A percentile compares a stretch with the other conserved stretches of the same genome.
phyloP scores from a whole-genome alignment of 2,113 vertebrate species.

The Myrmecophaga tridactyla region DNA sequence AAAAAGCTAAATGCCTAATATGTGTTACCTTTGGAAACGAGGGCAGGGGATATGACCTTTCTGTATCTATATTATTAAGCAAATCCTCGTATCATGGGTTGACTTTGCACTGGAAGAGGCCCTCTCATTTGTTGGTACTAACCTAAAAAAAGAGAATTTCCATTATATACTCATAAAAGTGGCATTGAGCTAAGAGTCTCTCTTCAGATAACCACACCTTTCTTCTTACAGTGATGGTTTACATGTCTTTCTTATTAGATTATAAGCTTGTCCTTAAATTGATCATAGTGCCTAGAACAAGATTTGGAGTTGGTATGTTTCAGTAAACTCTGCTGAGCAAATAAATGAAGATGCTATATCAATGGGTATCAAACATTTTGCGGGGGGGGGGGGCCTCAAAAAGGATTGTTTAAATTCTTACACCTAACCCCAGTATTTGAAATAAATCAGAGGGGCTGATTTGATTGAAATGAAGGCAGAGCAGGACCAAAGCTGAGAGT shows the following conservation, averaged over 20 bases:
- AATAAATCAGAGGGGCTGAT: neutral
- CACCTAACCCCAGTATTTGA: neutral
- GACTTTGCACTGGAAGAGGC: neutral
- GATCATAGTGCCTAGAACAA: neutral
- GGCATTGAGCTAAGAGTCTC: conserved; percentile 7
- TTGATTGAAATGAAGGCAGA: neutral
- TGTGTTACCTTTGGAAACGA: neutral
- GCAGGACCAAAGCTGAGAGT: neutral
- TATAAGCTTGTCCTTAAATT: conserved; percentile 25
- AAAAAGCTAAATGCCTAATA: neutral
- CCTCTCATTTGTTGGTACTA: neutral
- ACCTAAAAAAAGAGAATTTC: conserved; percentile 13
- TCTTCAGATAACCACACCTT: neutral
- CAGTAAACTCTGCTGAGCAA: neutral
- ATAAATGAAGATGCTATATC: neutral
- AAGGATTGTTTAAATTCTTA: neutral
- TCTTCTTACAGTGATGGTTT: neutral
- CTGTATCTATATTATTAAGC: neutral
- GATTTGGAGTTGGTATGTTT: conserved; percentile 31
- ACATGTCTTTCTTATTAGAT: conserved; percentile 17
- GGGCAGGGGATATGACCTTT: neutral
- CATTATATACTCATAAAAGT: conserved; percentile 1
- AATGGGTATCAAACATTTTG: neutral
- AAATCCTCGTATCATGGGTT: neutral
- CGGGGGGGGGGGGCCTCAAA: no score